phyloP scores from a whole-genome alignment of 2,113 vertebrate genomes.

The Casuarius casuarius region DNA sequence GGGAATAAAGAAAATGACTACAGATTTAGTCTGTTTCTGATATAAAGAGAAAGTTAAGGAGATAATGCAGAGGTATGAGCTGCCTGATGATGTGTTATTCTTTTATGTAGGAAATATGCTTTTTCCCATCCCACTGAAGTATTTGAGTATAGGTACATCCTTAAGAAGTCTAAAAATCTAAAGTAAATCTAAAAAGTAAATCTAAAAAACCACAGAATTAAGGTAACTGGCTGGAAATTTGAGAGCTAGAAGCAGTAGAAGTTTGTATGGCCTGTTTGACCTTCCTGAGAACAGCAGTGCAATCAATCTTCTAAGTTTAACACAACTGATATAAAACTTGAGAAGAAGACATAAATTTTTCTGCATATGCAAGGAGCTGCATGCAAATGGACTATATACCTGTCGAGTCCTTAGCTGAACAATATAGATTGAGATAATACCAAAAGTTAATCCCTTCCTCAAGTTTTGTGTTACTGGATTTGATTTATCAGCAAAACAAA shows the following conservation, averaged over 20 bases:
- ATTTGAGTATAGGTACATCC: neutral
- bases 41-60: neutral
- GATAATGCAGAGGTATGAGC: neutral
- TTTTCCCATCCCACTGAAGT: neutral
- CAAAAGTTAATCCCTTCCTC: slow-evolving; percentile 2
- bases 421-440: neutral
- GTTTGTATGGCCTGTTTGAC: slow-evolving; percentile 12
- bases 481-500: slow-evolving; percentile 3
- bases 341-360: slow-evolving; percentile 39
- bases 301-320: slow-evolving; percentile 34
- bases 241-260: neutral
- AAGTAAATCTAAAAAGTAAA: neutral
- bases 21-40: neutral
- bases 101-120: neutral
- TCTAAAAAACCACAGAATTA: neutral
- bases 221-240: neutral
- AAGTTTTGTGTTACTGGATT: neutral
- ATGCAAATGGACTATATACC: slow-evolving; percentile 30
- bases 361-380: slow-evolving; percentile 17
- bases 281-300: neutral
- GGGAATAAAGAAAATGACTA: neutral
- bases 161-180: neutral
- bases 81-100: neutral
- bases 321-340: slow-evolving; percentile 24
- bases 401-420: slow-evolving; percentile 17